Base-by-base conservation (phyloP, 2,888 invertebrate species). In the Aspidiotus destructor region DNA sequence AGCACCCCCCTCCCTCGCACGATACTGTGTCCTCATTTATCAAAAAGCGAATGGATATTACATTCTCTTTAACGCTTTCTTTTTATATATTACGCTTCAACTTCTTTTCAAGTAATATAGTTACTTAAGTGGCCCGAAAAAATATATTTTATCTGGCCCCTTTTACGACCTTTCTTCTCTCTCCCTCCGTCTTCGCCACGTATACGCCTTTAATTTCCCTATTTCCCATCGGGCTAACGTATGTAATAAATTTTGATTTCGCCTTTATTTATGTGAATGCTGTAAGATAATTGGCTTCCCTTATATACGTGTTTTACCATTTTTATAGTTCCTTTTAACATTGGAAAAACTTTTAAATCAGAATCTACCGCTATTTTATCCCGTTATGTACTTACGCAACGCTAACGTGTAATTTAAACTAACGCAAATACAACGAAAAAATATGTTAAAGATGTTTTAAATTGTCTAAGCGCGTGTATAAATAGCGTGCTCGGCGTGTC, bases 101-200 rank as follows among this genome's bases (percentile, higher is more conserved):
- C 65, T 65, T 65, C 65, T 65, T 65, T 65, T 65, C 65, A 65
- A 65, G 65, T 65, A 65, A 65, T 65, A 65, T 65, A 65, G 65
- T 65, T 65, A 65, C 65, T 65, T 65, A 65, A 65, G 65, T 65
- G 65, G 65, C 58, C 65, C 65, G 42, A 64, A 65, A 58, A 65
- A 57, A 58, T 65, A 65, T 65, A 65, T 65, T 64, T 64, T 64
- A 64, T 64, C 54, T 64, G 64, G 57, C 57, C 65, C 65, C 44
- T 65, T 65, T 65, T 65, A 65, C 65, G 65, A 65, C 65, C 57
- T 65, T 65, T 57, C 53, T 62, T 62, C 62, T 53, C 53, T 62
- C 48, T 48, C n/a, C n/a, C n/a, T 48, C 6, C n/a, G 11, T 62
- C 62, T 62, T 65, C 58, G 57, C n/a, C n/a, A 11, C n/a, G 11